A percentile compares a stretch with the other conserved stretches of the same genome.
phyloP scores from a whole-genome alignment of 2,113 vertebrate species.

The Sceloporus undulatus region DNA sequence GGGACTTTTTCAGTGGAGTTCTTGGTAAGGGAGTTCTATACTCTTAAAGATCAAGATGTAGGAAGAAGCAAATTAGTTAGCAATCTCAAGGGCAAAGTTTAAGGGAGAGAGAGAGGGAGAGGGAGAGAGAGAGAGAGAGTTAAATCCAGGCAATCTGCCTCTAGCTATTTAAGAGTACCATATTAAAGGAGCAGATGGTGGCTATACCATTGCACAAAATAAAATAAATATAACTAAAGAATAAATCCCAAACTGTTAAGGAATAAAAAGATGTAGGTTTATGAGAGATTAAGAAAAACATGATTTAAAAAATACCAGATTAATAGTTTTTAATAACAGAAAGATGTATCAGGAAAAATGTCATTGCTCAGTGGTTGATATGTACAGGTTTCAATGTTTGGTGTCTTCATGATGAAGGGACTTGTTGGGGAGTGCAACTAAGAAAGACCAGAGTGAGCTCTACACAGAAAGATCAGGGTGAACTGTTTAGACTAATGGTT shows the following conservation, averaged over 20 bases:
- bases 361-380: neutral
- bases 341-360: constrained; percentile 4
- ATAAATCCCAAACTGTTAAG: constrained; percentile 8
- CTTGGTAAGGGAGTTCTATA: neutral
- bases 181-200: constrained; percentile 25
- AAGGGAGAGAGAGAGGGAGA: constrained; percentile 16
- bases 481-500: neutral
- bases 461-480: neutral
- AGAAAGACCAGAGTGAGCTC: neutral
- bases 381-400: neutral
- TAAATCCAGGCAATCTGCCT: constrained; percentile 37
- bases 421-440: neutral
- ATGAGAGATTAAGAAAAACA: constrained; percentile 28
- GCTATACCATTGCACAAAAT: constrained; percentile 27
- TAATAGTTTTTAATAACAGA: neutral
- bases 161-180: neutral
- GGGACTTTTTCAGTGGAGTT: neutral
- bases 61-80: constrained; percentile 40
- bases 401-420: neutral
- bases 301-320: neutral
- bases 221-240: constrained; percentile 33
- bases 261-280: constrained; percentile 28
- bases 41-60: constrained; percentile 37
- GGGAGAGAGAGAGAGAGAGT: neutral
- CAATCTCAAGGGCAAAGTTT: constrained; percentile 45